Percentiles rank a stretch among this genome's conserved stretches.
Evolutionary conservation across 2,113 vertebrate species (phyloP).

Genomic region (Muscicapa adusta): DNA sequence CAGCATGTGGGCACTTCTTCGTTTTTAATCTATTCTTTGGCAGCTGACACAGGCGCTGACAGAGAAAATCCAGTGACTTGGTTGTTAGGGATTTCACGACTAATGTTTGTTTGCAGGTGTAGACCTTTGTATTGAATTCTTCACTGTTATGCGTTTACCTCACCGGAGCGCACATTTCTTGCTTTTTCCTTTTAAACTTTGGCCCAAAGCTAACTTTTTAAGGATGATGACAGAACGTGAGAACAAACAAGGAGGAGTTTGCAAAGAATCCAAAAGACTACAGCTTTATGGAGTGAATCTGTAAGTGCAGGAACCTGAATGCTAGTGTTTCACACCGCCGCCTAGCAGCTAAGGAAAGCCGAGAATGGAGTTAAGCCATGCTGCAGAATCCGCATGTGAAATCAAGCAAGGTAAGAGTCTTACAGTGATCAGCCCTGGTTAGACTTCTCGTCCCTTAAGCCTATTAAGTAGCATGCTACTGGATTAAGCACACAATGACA

Average conservation of each 20-base stretch:
- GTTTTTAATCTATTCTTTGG: conserved; percentile 90
- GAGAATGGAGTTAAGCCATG: conserved; percentile 19
- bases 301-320: background rate
- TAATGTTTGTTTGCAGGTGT: conserved; percentile 75
- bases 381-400: conserved; percentile 41
- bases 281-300: conserved; percentile 8
- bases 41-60: conserved; percentile 89
- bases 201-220: conserved; percentile 78
- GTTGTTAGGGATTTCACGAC: conserved; percentile 83
- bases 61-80: conserved; percentile 93
- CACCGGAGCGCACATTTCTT: conserved; percentile 58
- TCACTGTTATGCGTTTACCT: conserved; percentile 61
- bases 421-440: conserved; percentile 41
- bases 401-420: conserved; percentile 58
- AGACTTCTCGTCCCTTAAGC: conserved; percentile 59
- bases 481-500: conserved; percentile 65
- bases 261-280: conserved; percentile 49
- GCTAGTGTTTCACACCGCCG: conserved; percentile 30
- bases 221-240: conserved; percentile 53
- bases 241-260: conserved; percentile 38
- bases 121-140: conserved; percentile 63
- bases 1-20: conserved; percentile 91
- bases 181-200: conserved; percentile 64
- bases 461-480: conserved; percentile 68
- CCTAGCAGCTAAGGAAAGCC: conserved; percentile 39